phyloP scores from a whole-genome alignment of 1,140 invertebrate species.

The Ephestia elutella region DNA sequence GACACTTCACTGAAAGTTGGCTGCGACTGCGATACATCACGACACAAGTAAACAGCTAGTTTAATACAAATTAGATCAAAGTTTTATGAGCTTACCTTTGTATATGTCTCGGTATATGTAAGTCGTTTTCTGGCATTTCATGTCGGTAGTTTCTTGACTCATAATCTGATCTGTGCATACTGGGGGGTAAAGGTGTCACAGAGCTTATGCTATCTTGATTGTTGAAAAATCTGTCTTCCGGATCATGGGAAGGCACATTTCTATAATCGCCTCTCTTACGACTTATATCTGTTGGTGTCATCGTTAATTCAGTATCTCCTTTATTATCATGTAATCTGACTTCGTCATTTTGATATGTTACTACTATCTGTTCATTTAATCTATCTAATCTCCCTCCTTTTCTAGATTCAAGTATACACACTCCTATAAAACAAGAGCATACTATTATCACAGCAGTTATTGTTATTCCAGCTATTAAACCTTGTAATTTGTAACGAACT shows the following conservation, averaged over 20 bases:
- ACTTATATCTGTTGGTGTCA: slow-evolving; percentile 39
- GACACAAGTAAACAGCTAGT: too few relatives aligned
- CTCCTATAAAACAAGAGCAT: slow-evolving; percentile 63
- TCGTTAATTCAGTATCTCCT: background rate
- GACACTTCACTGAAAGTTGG: too few relatives aligned
- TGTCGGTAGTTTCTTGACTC: slow-evolving; percentile 33
- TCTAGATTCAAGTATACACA: slow-evolving; percentile 64
- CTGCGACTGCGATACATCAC: too few relatives aligned
- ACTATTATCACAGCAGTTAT: slow-evolving; percentile 66
- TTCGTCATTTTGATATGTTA: slow-evolving; percentile 75
- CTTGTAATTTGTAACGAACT: slow-evolving; percentile 76
- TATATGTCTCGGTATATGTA: slow-evolving; percentile 73
- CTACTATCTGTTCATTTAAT: slow-evolving; percentile 75
- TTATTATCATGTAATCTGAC: background rate
- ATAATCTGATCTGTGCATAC: background rate
- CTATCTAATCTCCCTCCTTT: slow-evolving; percentile 67
- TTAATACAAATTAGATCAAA: background rate
- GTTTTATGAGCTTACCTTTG: background rate
- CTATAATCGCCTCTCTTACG: slow-evolving; percentile 80
- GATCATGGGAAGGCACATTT: slow-evolving; percentile 79
- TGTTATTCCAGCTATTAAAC: slow-evolving; percentile 76
- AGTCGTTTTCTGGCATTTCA: slow-evolving; percentile 66
- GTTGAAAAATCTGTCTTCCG: slow-evolving; percentile 69
- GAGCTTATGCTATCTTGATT: slow-evolving; percentile 32
- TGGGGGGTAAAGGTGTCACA: background rate